A percentile compares a stretch with the other conserved stretches of the same genome.
These are phyloP conservation scores for Mus pahari DNA, from an alignment of 2,113 vertebrate species.

Conservation along the genomic window DNA sequence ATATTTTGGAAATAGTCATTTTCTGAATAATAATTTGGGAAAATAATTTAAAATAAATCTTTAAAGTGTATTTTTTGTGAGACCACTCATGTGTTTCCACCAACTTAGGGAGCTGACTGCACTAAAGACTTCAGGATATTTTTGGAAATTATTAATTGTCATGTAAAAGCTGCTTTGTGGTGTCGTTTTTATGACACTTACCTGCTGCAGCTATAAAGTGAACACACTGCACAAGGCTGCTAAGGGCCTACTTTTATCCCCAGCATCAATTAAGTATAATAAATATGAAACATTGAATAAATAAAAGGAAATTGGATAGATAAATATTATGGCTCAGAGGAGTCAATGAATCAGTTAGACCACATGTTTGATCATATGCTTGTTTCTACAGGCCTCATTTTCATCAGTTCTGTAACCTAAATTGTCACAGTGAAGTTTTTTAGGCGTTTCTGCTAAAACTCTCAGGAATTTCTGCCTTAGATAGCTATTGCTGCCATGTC, in stretches of 20 bases:
- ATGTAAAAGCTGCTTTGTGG: background rate
- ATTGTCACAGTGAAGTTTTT: background rate
- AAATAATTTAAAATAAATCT: background rate
- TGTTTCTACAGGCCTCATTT: background rate
- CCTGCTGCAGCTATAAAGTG: background rate
- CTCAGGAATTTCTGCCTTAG: slow-evolving; percentile 19
- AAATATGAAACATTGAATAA: slow-evolving; percentile 17
- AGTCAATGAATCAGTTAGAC: slow-evolving; percentile 46
- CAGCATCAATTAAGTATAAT: slow-evolving; percentile 22
- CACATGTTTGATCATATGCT: slow-evolving; percentile 31
- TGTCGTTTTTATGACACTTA: background rate
- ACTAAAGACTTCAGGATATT: background rate
- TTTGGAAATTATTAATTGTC: background rate
- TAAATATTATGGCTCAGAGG: slow-evolving; percentile 56
- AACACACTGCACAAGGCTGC: fast-evolving
- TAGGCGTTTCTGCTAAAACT: background rate
- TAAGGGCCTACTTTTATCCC: slow-evolving; percentile 1
- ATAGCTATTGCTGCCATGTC: background rate
- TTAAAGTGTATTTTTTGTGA: background rate
- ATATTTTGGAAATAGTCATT: no score
- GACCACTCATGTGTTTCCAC: background rate
- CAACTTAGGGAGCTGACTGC: background rate
- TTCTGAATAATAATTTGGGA: background rate
- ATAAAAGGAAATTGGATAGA: background rate
- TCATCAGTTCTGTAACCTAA: background rate